These are phyloP conservation scores for Cydia splendana DNA, from an alignment of 1,140 invertebrate species.

Conservation along the genomic window DNA sequence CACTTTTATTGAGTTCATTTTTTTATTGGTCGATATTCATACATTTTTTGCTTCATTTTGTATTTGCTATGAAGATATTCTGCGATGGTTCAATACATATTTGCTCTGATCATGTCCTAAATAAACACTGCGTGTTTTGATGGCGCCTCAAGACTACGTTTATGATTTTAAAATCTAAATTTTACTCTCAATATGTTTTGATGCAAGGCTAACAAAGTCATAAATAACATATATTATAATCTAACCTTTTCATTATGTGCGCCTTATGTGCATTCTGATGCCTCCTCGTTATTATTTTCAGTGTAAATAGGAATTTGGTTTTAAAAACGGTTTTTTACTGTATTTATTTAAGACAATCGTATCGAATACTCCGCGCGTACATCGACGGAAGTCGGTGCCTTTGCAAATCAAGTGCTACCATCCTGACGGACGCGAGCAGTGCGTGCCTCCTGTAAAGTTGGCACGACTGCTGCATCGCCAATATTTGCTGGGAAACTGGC, in stretches of 20 bases:
- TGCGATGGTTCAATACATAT: slow-evolving; percentile 33
- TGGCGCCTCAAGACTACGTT: slow-evolving; percentile 18
- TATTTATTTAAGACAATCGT: not conserved
- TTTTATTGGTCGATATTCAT: not conserved
- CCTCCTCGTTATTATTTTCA: not conserved
- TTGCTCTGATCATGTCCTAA: slow-evolving; percentile 31
- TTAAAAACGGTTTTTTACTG: not conserved
- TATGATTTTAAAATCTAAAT: slow-evolving; percentile 17
- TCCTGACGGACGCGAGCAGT: slow-evolving; percentile 34
- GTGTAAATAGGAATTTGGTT: not conserved
- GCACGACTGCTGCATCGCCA: slow-evolving; percentile 28
- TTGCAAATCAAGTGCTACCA: slow-evolving; percentile 29
- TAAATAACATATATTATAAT: too few species aligned
- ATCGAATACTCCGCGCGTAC: slow-evolving; percentile 31
- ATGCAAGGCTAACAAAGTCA: not conserved
- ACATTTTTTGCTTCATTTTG: slow-evolving; percentile 23
- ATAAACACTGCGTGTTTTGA: slow-evolving; percentile 25
- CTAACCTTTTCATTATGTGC: too few species aligned
- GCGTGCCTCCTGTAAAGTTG: slow-evolving; percentile 33
- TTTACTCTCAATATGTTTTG: not conserved
- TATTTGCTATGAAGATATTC: slow-evolving; percentile 44
- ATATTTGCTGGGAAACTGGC: slow-evolving; percentile 42
- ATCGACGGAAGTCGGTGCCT: slow-evolving; percentile 37
- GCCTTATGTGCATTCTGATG: too few species aligned
- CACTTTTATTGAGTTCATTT: not conserved